phyloP scores from a whole-genome alignment of 2,888 invertebrate species.

The Caenorhabditis sp. region DNA sequence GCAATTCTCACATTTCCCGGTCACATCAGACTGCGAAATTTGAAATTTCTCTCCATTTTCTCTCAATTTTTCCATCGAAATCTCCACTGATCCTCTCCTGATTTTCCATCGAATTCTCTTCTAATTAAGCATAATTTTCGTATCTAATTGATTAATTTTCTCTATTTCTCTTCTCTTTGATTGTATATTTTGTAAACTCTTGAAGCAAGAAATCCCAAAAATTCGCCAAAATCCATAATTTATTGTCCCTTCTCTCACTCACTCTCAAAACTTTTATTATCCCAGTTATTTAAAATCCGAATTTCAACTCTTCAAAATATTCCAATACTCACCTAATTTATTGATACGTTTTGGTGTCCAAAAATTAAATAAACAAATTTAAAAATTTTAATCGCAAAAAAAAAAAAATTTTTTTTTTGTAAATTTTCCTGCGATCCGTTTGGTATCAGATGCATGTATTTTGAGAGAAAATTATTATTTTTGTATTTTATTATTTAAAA shows the following conservation, averaged over 20 bases:
- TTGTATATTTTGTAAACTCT: slow-evolving; percentile 32
- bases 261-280: slow-evolving; percentile 18
- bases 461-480: background rate
- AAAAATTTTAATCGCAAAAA: slow-evolving; percentile 13
- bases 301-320: too few species aligned
- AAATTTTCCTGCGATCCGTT: slow-evolving; percentile 26
- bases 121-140: slow-evolving; percentile 1
- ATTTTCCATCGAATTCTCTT: slow-evolving; percentile 8
- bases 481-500: background rate
- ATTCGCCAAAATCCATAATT: slow-evolving; percentile 13
- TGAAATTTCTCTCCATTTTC: slow-evolving; percentile 10
- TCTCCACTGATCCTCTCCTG: slow-evolving; percentile 41
- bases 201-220: slow-evolving; percentile 12
- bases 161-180: background rate
- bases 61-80: slow-evolving; percentile 38
- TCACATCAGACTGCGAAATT: slow-evolving; percentile 15
- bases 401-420: too few species aligned
- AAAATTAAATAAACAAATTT: slow-evolving; percentile 24
- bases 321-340: too few species aligned
- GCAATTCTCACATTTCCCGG: slow-evolving; percentile 22
- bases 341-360: slow-evolving; percentile 8
- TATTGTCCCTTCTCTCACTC: background rate
- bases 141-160: background rate
- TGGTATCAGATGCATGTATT: slow-evolving; percentile 40
- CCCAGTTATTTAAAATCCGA: too few species aligned